Conservation (phyloP, 30 jellyfish, hydroid and myxozoan species). For the Hydractinia echinata region DNA sequence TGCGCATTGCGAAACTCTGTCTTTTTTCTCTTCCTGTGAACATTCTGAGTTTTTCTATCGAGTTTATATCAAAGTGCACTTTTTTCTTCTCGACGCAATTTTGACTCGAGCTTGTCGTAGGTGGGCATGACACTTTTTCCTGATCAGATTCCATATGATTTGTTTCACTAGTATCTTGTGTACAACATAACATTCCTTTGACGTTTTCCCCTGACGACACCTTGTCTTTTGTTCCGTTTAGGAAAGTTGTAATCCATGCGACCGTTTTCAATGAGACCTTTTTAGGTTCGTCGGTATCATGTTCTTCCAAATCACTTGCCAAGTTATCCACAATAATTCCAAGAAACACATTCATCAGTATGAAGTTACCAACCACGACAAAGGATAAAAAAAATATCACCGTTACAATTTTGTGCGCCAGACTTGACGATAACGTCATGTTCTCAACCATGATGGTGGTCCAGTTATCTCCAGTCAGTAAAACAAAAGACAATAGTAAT, state of each 20-base stretch:
- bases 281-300: not conserved
- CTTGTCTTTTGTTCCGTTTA: slow-evolving; percentile 3
- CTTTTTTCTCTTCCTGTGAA: not conserved
- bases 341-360: slow-evolving; percentile 68
- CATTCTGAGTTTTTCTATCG: too few relatives aligned
- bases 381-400: slow-evolving; percentile 49
- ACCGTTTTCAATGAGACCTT: not conserved
- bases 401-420: slow-evolving; percentile 33
- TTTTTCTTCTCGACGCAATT: too few relatives aligned
- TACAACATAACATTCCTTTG: not conserved
- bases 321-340: slow-evolving; percentile 82
- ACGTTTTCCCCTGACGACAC: not conserved
- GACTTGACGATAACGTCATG: not conserved
- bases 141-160: not conserved
- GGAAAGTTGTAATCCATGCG: not conserved
- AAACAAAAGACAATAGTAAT: slow-evolving; percentile 56
- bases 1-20: not conserved
- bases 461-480: slow-evolving; percentile 87
- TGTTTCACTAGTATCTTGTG: not conserved
- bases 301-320: slow-evolving; percentile 38
- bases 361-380: slow-evolving; percentile 60
- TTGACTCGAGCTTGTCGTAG: too few relatives aligned
- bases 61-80: too few relatives aligned
- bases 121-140: too few relatives aligned
- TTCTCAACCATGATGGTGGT: slow-evolving; percentile 37